Conservation (phyloP, 2,888 invertebrate species). For the Eucera pruinosa region DNA sequence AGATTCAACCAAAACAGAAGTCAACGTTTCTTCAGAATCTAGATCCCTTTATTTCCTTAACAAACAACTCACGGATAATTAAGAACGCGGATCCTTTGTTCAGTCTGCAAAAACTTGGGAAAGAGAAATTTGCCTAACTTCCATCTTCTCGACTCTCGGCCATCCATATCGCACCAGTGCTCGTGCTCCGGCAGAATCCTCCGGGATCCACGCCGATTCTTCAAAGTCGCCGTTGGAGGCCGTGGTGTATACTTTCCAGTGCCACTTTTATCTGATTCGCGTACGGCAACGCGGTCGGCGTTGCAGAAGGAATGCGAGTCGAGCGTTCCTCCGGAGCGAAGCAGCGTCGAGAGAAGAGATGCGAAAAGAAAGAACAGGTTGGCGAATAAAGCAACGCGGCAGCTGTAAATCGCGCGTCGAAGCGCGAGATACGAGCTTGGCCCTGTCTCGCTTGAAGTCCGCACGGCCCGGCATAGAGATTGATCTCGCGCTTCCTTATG, state of each 20-base stretch:
- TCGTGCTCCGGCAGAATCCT: constrained; percentile 4
- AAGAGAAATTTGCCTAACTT: background rate
- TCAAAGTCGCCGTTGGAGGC: constrained; percentile 41
- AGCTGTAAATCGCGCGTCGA: constrained; percentile 63
- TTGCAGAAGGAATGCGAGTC: constrained; percentile 54
- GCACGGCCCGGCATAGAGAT: constrained; percentile 32
- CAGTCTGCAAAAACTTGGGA: too few relatives aligned
- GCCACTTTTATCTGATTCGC: constrained; percentile 65
- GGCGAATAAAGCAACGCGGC: constrained; percentile 62
- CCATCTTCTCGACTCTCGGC: constrained; percentile 13
- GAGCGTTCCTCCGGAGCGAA: constrained; percentile 38
- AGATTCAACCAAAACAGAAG: too few relatives aligned
- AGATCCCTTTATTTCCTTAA: too few relatives aligned
- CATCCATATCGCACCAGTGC: constrained; percentile 42
- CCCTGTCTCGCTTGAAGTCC: constrained; percentile 43
- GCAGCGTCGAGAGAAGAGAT: background rate
- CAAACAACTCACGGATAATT: too few relatives aligned
- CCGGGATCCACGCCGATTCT: constrained; percentile 41
- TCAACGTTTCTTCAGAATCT: too few relatives aligned
- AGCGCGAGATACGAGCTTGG: constrained; percentile 61
- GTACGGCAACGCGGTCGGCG: constrained; percentile 34
- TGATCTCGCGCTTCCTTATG: constrained; percentile 57
- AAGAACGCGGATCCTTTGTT: too few relatives aligned
- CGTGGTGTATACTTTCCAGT: constrained; percentile 50
- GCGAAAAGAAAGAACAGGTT: constrained; percentile 49